Percentiles rank a stretch among this genome's conserved stretches.
Conservation (phyloP, 2,888 invertebrate genomes). For the Papilio demoleus region DNA sequence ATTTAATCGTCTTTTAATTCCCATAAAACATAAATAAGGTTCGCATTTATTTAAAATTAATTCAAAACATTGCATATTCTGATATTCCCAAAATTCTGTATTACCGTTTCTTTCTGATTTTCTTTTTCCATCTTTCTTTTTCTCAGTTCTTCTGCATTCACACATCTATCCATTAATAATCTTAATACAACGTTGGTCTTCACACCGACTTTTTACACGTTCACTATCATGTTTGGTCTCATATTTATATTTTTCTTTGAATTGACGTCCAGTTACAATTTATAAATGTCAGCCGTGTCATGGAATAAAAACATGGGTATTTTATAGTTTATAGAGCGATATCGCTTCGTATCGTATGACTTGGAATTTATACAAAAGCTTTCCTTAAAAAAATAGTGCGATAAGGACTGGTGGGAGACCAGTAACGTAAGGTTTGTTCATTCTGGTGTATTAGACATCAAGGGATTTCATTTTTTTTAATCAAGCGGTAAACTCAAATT, state of each 20-base stretch:
- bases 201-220: not conserved
- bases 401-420: too few relatives aligned
- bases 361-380: constrained; percentile 19
- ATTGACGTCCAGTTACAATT: not conserved
- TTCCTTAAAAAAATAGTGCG: not conserved
- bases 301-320: constrained; percentile 24
- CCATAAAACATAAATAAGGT: not conserved
- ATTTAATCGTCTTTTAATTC: not conserved
- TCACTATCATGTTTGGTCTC: not conserved
- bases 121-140: too few relatives aligned
- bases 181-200: too few relatives aligned
- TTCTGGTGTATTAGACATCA: too few relatives aligned
- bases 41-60: too few relatives aligned
- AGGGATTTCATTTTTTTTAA: too few relatives aligned
- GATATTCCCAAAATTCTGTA: too few relatives aligned
- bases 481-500: not conserved
- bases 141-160: too few relatives aligned
- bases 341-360: not conserved
- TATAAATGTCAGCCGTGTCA: constrained; percentile 20
- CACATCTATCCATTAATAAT: too few relatives aligned
- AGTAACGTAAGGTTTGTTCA: too few relatives aligned
- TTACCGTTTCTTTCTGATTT: too few relatives aligned
- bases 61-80: too few relatives aligned
- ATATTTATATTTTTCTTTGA: constrained; percentile 1
- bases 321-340: constrained; percentile 26